A percentile compares a stretch with the other conserved stretches of the same genome.
Evolutionary conservation across 2,888 invertebrate species (phyloP).

Genomic region (Rotaria macrura): DNA sequence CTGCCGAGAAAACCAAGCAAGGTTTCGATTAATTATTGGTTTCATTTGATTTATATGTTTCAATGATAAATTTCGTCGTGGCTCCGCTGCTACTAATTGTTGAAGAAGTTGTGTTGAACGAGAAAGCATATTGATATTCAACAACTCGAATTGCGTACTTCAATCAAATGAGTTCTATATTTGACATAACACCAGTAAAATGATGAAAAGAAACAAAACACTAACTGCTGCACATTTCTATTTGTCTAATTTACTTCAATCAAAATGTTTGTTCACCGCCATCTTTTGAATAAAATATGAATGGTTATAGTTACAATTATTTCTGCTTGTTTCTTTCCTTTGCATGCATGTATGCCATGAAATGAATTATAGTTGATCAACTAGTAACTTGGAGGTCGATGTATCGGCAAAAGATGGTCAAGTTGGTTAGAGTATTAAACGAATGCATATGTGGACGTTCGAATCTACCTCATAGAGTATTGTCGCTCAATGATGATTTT

Average conservation of each 20-base stretch:
- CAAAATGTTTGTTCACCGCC: not conserved
- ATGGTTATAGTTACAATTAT: too few relatives aligned
- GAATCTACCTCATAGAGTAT: not conserved
- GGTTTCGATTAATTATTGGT: not conserved
- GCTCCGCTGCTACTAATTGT: not conserved
- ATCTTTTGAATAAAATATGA: not conserved
- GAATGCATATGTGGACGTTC: not conserved
- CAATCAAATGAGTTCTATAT: too few relatives aligned
- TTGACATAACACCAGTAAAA: not conserved
- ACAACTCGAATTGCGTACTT: too few relatives aligned
- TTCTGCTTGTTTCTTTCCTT: too few relatives aligned
- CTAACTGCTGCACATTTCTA: too few relatives aligned
- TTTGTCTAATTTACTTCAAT: not conserved
- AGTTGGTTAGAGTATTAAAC: not conserved
- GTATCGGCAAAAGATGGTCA: not conserved
- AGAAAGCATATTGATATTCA: not conserved
- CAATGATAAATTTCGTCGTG: not conserved
- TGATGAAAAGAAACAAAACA: too few relatives aligned
- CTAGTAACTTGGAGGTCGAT: not conserved
- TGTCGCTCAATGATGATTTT: not conserved
- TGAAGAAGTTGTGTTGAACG: not conserved
- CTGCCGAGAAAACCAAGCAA: not conserved
- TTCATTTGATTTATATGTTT: not conserved
- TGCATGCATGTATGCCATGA: too few relatives aligned
- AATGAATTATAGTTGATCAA: not conserved